phyloP scores from a whole-genome alignment of 2,888 invertebrate genomes.

The Arenicola marina region DNA sequence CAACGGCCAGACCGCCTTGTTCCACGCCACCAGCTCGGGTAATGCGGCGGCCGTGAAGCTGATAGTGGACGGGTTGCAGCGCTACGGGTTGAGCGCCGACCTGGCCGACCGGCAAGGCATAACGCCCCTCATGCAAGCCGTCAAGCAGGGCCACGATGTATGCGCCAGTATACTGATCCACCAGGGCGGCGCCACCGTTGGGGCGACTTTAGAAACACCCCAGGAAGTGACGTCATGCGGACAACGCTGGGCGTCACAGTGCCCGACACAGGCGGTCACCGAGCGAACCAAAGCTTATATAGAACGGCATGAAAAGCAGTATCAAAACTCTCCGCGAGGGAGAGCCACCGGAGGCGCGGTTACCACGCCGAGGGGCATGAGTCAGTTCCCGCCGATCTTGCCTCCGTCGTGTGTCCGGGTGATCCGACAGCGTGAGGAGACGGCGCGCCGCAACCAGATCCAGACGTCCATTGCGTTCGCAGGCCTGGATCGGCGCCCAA shows the following conservation, averaged over 20 bases:
- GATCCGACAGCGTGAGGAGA: constrained; percentile 20
- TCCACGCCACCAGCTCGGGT: constrained; percentile 39
- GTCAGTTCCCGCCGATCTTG: constrained; percentile 24
- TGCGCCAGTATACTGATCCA: constrained; percentile 38
- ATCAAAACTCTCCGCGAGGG: too few species aligned
- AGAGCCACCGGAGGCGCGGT: too few species aligned
- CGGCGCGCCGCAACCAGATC: constrained; percentile 7
- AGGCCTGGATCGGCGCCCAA: background rate
- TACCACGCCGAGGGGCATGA: too few species aligned
- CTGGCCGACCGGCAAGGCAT: constrained; percentile 32
- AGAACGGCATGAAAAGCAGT: too few species aligned
- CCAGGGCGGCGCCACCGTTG: constrained; percentile 38
- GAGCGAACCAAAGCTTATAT: too few species aligned
- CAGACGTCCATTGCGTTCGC: constrained; percentile 3
- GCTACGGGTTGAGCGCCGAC: constrained; percentile 35
- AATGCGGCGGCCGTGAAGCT: constrained; percentile 39
- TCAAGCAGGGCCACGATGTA: constrained; percentile 36
- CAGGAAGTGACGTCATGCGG: background rate
- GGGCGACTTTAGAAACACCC: constrained; percentile 23
- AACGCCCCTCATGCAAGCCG: constrained; percentile 40
- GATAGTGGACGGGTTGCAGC: constrained; percentile 32
- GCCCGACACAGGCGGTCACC: too few species aligned
- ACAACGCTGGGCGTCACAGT: background rate
- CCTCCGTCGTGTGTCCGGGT: constrained; percentile 25
- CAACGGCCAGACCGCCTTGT: constrained; percentile 39